Evolutionary conservation across 2,113 vertebrate species (phyloP).

Genomic region (Laterallus jamaicensis): DNA sequence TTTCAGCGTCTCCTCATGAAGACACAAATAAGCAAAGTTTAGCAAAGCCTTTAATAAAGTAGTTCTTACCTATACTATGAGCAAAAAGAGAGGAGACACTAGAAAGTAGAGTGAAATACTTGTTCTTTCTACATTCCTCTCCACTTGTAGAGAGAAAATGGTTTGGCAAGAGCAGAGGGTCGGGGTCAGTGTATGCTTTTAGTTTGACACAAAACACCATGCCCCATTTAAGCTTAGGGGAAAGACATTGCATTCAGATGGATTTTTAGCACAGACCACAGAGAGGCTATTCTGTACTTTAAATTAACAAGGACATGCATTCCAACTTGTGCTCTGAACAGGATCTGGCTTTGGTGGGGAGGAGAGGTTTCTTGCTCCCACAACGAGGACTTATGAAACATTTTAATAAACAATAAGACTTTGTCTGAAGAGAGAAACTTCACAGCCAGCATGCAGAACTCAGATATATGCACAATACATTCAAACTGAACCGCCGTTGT

Average conservation of each 20-base stretch:
- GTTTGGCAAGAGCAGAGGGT: neutral
- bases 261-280: conserved; percentile 48
- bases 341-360: conserved; percentile 22
- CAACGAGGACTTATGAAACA: conserved; percentile 37
- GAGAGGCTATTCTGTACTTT: conserved; percentile 53
- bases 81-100: neutral
- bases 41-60: neutral
- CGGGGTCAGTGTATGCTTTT: neutral
- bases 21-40: neutral
- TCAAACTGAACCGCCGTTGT: conserved; percentile 12
- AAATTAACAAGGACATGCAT: conserved; percentile 50
- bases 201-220: conserved; percentile 27
- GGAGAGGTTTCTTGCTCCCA: conserved; percentile 38
- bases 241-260: conserved; percentile 30
- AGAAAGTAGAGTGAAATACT: neutral
- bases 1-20: neutral
- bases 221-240: neutral
- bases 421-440: conserved; percentile 28
- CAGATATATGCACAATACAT: neutral
- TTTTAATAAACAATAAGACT: conserved; percentile 52
- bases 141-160: neutral
- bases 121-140: neutral
- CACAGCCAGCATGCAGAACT: conserved; percentile 7
- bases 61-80: neutral
- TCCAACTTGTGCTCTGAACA: neutral